phyloP scores from a whole-genome alignment of 2,113 vertebrate genomes.

The Aepyceros melampus region DNA sequence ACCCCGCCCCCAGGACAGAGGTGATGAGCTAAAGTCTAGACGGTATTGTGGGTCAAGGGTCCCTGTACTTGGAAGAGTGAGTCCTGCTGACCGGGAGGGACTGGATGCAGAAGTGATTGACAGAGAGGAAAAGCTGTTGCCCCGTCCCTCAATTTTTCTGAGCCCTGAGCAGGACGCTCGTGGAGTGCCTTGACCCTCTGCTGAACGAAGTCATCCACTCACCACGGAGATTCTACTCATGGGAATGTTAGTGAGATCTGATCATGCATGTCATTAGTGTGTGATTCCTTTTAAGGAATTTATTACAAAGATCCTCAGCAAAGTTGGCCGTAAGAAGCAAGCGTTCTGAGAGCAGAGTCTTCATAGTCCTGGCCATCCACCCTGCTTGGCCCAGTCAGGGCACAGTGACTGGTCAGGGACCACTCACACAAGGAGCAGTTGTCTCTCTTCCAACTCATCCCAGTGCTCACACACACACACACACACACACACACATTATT shows the following conservation, averaged over 20 bases:
- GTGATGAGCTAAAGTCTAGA: neutral
- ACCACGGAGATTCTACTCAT: neutral
- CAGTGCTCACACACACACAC: too few relatives aligned
- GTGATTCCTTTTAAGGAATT: neutral
- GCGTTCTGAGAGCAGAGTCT: neutral
- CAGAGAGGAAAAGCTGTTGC: neutral
- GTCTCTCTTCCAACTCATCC: neutral
- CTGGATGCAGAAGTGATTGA: neutral
- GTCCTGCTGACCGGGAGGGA: neutral
- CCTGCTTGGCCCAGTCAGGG: neutral
- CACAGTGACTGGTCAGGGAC: neutral
- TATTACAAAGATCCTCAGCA: neutral
- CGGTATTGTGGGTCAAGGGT: neutral
- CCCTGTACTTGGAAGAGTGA: rapidly evolving
- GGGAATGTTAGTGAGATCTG: neutral
- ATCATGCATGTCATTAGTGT: neutral
- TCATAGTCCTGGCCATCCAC: neutral
- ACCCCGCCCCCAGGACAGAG: neutral
- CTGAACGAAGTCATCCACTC: neutral
- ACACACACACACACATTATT: neutral
- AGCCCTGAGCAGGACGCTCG: neutral
- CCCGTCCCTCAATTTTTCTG: neutral
- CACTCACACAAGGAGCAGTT: neutral
- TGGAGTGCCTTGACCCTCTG: neutral
- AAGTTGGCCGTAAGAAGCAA: neutral